Base-by-base conservation (phyloP, 2,888 invertebrate genomes). In the Pheosia gnoma region DNA sequence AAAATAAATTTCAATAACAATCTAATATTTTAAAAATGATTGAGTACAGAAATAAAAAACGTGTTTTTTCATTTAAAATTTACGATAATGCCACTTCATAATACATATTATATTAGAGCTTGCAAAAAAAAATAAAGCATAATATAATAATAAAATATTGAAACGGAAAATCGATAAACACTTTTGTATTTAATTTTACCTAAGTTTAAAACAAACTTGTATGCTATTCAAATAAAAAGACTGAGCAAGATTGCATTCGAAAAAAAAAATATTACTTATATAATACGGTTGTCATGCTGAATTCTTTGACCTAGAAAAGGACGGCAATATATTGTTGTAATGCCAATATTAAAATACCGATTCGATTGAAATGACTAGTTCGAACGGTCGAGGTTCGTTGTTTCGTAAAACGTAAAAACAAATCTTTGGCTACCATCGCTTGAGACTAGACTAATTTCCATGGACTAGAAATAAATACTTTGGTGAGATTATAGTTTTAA, bases 281-380 rank as follows among this genome's bases (percentile, higher is more conserved):
- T 25, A 25, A 25, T 25, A 25, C 25, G 0, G 1, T 25, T 25
- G 25, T 25, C 25, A 25, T 25, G 25, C 25, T 25, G 25, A 25
- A 25, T 25, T 1, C 25, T 25, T 25, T 25, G 43, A 7, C 39
- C 39, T 6, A 3, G 39, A 39, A 7, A 39, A 39, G 39, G 39
- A 3, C 39, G 7, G 7, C 39, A 43, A 8, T 43, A 9, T 8
- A 8, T 8, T 43, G 9, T 9, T 8, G 43, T 6, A 43, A 43
- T 43, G 43, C 8, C 43, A 67, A 54, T 25, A 59, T 63, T 61
- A 59, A 63, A 56, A 64, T 11, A 66, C 59, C 63, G 56, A 59
- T 61, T 67, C 66, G 69, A 77, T 76, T 71, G 70, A 61, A 83
- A 83, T 89, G 92, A 92, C 91, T 91, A 92, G 89, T 86, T 87